phyloP scores from a whole-genome alignment of 2,797 vertebrate species.

The Remorina albescens region DNA sequence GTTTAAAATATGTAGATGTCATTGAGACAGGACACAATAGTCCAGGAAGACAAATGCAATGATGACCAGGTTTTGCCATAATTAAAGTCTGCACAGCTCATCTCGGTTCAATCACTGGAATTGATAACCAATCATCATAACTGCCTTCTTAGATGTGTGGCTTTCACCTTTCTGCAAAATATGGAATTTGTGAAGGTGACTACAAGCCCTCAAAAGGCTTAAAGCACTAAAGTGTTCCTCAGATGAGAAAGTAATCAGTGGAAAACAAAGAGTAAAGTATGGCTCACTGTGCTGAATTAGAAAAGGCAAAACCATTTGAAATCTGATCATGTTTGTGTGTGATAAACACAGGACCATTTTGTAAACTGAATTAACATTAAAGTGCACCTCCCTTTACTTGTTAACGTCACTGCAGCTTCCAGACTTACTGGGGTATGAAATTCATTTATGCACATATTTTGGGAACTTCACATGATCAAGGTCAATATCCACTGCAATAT shows the following conservation, averaged over 20 bases:
- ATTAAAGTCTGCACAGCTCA: slow-evolving; percentile 37
- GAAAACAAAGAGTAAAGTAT: slow-evolving; percentile 44
- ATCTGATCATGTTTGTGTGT: slow-evolving; percentile 24
- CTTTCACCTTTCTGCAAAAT: slow-evolving; percentile 43
- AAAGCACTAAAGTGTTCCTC: slow-evolving; percentile 10
- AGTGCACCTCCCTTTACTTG: slow-evolving; percentile 40
- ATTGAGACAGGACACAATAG: slow-evolving; percentile 23
- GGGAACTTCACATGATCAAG: slow-evolving; percentile 62
- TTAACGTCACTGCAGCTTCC: slow-evolving; percentile 64
- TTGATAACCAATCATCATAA: slow-evolving; percentile 23
- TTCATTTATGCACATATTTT: slow-evolving; percentile 77
- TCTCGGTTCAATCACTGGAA: slow-evolving; percentile 43
- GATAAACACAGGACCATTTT: slow-evolving; percentile 33
- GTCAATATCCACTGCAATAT: slow-evolving; percentile 65
- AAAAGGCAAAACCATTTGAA: slow-evolving; percentile 37
- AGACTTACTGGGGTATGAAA: slow-evolving; percentile 75
- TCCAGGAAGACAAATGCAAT: slow-evolving; percentile 34
- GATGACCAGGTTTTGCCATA: slow-evolving; percentile 25
- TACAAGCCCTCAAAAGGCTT: slow-evolving; percentile 8
- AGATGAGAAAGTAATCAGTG: slow-evolving; percentile 32
- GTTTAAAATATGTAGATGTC: slow-evolving; percentile 33
- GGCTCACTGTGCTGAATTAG: slow-evolving; percentile 20
- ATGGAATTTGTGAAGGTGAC: slow-evolving; percentile 29
- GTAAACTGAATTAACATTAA: slow-evolving; percentile 43
- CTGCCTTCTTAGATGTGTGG: slow-evolving; percentile 49